Evolutionary conservation across 2,797 vertebrate genomes (phyloP), one percentile per base, ranked within the genome.

Genomic region (Heliangelus exortis): DNA sequence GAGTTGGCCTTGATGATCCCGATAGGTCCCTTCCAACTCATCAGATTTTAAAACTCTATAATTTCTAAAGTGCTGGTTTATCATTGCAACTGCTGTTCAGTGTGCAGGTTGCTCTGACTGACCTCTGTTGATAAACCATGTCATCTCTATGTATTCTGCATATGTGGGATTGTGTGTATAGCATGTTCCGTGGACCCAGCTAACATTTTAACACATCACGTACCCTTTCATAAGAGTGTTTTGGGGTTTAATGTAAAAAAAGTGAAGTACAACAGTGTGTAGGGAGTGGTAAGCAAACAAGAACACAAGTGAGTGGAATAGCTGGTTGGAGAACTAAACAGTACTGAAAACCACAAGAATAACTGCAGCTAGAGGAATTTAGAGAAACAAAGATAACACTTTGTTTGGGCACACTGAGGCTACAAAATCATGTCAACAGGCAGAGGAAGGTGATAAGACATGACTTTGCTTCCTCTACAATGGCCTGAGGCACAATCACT

Each of bases 141-240:
- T 50, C 16, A 34, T 17, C 15, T 75, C 50, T 53, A 15, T 39
- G 16, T 65, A 36, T n/a, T 85, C 26, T 68, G 59, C 15, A 11
- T 2, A 0, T 1, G 0, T 25, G 33, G 65, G 33, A 69, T 9
- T 36, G 10, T 2, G 1, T 5, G 1, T 18, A 1, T 12, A 45
- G 74, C 19, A 43, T 1, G 2, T 15, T 9, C 28, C 71, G 29
- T 28, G 29, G 13, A n/a, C 17, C 28, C 26, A 54, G 1, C 20
- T 19, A 17, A 73, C 12, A 6, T 21, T 12, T 66, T 62, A 59
- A 34, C 2, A 17, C 5, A 16, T 36, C 41, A 67, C 10, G 12
- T 23, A 15, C 29, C 3, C 20, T 62, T 65, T 85, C 5, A 12
- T 14, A 55, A 73, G 31, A 62, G 14, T 1, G 4, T 2, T 51